Evolutionary conservation across 2,113 vertebrate genomes (phyloP).

Genomic region (Blennius ocellaris): DNA sequence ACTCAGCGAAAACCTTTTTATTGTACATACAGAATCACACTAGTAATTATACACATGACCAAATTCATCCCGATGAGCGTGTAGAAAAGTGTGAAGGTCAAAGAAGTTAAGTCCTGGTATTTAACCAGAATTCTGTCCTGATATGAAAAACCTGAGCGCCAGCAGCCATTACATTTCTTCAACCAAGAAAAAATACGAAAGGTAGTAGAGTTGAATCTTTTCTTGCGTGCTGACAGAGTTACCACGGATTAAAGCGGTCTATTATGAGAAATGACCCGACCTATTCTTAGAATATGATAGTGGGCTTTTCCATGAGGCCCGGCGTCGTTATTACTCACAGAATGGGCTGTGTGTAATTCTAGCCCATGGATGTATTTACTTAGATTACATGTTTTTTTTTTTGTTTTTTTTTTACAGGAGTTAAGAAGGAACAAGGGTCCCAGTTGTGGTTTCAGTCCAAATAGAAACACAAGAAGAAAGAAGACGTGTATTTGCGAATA

Average conservation of each 20-base stretch:
- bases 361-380: conserved; percentile 2
- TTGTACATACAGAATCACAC: conserved; percentile 17
- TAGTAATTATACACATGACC: conserved; percentile 18
- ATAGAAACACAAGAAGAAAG: too few species aligned
- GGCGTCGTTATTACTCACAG: conserved; percentile 2
- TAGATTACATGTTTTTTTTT: neutral
- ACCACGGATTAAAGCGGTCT: neutral
- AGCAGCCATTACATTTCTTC: neutral
- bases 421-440: neutral
- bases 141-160: neutral
- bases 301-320: conserved; percentile 2
- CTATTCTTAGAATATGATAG: conserved; percentile 49
- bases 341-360: neutral
- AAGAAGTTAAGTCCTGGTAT: conserved; percentile 31
- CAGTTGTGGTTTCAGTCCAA: neutral
- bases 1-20: conserved; percentile 4
- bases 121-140: conserved; percentile 30
- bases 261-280: neutral
- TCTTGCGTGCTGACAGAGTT: neutral
- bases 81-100: conserved; percentile 27
- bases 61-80: conserved; percentile 29
- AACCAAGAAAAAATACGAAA: neutral
- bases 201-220: neutral
- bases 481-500: neutral
- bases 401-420: neutral